These are phyloP conservation scores for Polypedilum vanderplanki DNA, from an alignment of 1,140 invertebrate species.

Conservation along the genomic window DNA sequence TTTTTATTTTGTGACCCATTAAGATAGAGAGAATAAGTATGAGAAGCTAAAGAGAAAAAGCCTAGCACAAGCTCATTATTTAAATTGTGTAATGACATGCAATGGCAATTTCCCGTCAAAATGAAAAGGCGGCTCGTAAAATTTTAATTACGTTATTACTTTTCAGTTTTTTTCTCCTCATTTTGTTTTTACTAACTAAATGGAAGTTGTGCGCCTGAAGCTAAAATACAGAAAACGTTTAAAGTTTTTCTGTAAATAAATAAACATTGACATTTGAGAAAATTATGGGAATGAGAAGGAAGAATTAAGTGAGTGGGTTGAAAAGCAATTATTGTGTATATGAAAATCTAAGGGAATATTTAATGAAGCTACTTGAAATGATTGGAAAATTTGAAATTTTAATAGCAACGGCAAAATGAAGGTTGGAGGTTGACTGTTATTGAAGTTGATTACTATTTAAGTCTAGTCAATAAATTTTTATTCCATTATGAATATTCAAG, in stretches of 20 bases:
- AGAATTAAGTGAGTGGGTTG: not conserved
- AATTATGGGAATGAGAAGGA: not conserved
- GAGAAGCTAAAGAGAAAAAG: not conserved
- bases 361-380: not conserved
- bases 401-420: too few relatives aligned
- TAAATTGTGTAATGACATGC: conserved; percentile 26
- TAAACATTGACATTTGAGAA: not conserved
- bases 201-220: not conserved
- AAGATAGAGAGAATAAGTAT: too few relatives aligned
- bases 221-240: too few relatives aligned
- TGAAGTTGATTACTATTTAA: too few relatives aligned
- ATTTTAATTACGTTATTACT: conserved; percentile 28
- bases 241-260: not conserved
- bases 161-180: conserved; percentile 4
- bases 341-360: not conserved
- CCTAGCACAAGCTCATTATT: not conserved
- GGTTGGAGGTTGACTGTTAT: too few relatives aligned
- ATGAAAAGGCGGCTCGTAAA: conserved; percentile 14
- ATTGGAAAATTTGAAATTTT: too few relatives aligned
- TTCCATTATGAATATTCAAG: too few relatives aligned
- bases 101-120: conserved; percentile 25
- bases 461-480: too few relatives aligned
- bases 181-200: not conserved
- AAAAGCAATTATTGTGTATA: conserved; percentile 1
- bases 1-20: too few relatives aligned